These are phyloP conservation scores for Drosophila nr. perissopoda DNA, from an alignment of 2,888 invertebrate genomes.

Conservation along the genomic window DNA sequence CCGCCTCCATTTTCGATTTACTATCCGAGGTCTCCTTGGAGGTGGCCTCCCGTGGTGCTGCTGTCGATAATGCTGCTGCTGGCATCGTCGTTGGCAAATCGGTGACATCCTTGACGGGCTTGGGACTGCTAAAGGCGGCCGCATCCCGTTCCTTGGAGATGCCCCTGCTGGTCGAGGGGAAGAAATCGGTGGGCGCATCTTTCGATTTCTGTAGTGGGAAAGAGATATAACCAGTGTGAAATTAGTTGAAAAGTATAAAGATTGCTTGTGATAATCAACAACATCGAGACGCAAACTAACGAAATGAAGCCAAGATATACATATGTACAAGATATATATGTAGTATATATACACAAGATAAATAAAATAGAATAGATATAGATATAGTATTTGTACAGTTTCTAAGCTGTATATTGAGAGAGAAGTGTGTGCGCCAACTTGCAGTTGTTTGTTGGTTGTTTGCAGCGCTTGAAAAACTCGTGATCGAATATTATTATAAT, in stretches of 20 bases:
- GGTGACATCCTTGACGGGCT: conserved; percentile 51
- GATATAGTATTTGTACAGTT: conserved; percentile 37
- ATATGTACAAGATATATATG: no score
- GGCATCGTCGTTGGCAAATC: conserved; percentile 53
- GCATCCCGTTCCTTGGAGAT: conserved; percentile 75
- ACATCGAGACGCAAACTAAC: conserved; percentile 56
- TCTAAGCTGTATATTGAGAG: conserved; percentile 18
- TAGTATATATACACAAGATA: conserved; percentile 18
- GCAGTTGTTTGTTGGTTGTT: conserved; percentile 60
- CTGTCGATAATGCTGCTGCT: conserved; percentile 37
- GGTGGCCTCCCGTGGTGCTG: conserved; percentile 44
- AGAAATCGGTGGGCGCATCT: conserved; percentile 74
- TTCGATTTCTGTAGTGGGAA: conserved; percentile 68
- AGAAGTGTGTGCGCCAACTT: conserved; percentile 67
- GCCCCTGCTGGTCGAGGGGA: conserved; percentile 74
- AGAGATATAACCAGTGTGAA: conserved; percentile 5
- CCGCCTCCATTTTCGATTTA: conserved; percentile 76
- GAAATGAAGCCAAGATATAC: conserved; percentile 48
- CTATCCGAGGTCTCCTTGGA: conserved; percentile 71
- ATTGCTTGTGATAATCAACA: neutral
- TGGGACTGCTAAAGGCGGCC: conserved; percentile 46
- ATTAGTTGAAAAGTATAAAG: neutral
- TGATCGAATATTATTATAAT: conserved; percentile 40
- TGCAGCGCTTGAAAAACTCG: conserved; percentile 58
- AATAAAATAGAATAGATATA: conserved; percentile 8